Evolutionary conservation across 2,888 invertebrate species (phyloP), one percentile per base, ranked within the genome.

Genomic region (Mellilla xanthometata): DNA sequence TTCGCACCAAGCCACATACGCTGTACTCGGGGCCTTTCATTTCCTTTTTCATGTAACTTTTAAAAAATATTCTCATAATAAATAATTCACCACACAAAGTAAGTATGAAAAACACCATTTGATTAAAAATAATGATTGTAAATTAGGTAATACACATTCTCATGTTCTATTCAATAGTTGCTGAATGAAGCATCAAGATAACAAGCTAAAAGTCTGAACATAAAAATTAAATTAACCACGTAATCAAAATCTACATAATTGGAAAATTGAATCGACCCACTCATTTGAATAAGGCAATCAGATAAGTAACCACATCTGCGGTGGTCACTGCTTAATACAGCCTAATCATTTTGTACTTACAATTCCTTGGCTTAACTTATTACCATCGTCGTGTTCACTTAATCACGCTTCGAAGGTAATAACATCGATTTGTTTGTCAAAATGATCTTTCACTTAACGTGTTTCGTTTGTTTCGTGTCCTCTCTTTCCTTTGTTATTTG

Each of bases 341-440:
- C 44, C 52, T 58, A 59, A 67, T 64, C 48, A 59, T 58, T 50
- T 44, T 30, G 42, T 56, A 56, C 54, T 60, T 56, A 57, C 41
- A 40, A 39, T 48, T 54, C 39, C 63, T 68, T 54, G 41, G 54
- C 52, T 58, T 26, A 24, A 27, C 23, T 38, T 26, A 64, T 72
- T 70, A 67, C 57, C 68, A 62, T 42, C 46, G 39, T 56, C 57
- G 48, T 56, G 49, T 60, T 58, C 56, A 60, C 58, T 60, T 66
- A 69, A 72, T 72, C 62, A 62, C 52, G 39, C 44, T 55, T 51
- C 55, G 55, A 60, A 60, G 51, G 59, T 57, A 62, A 64, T 65
- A 64, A 52, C 52, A 44, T 57, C 42, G 46, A 60, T 62, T 65
- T 73, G 73, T 76, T 74, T 71, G 72, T 68, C 56, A 56, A 70